A percentile compares a stretch with the other conserved stretches of the same genome.
phyloP scores from a whole-genome alignment of 2,888 invertebrate genomes.

The Phengaris arion region DNA sequence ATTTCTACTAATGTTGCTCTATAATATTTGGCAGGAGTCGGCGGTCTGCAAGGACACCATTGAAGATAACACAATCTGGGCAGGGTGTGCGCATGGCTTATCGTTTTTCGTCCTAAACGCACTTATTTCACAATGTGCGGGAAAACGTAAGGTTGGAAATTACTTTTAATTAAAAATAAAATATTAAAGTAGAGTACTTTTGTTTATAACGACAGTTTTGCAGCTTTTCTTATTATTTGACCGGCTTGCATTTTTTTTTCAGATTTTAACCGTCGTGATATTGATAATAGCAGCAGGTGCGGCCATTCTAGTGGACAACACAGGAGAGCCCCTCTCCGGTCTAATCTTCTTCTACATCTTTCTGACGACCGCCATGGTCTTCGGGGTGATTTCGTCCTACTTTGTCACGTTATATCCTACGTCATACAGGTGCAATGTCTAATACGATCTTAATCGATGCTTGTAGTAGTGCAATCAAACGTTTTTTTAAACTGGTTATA shows the following conservation, averaged over 20 bases:
- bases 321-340: constrained; percentile 63
- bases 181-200: no score
- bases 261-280: constrained; percentile 59
- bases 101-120: constrained; percentile 67
- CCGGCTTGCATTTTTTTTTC: constrained; percentile 18
- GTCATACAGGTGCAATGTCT: constrained; percentile 57
- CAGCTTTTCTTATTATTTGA: no score
- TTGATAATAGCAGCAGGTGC: constrained; percentile 58
- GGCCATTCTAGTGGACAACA: constrained; percentile 54
- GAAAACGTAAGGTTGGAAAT: constrained; percentile 55
- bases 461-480: no score
- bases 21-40: constrained; percentile 43
- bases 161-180: no score
- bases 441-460: not conserved
- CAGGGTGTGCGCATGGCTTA: constrained; percentile 64
- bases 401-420: constrained; percentile 69
- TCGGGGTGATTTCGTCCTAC: constrained; percentile 66
- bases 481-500: no score
- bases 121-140: constrained; percentile 62
- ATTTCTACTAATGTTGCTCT: not conserved
- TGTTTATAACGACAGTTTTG: no score
- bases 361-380: constrained; percentile 67
- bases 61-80: constrained; percentile 65
- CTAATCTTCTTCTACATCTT: constrained; percentile 64
- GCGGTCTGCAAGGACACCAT: constrained; percentile 51